Base-by-base conservation (phyloP, 1,140 invertebrate genomes). In the Ruditapes philippinarum region DNA sequence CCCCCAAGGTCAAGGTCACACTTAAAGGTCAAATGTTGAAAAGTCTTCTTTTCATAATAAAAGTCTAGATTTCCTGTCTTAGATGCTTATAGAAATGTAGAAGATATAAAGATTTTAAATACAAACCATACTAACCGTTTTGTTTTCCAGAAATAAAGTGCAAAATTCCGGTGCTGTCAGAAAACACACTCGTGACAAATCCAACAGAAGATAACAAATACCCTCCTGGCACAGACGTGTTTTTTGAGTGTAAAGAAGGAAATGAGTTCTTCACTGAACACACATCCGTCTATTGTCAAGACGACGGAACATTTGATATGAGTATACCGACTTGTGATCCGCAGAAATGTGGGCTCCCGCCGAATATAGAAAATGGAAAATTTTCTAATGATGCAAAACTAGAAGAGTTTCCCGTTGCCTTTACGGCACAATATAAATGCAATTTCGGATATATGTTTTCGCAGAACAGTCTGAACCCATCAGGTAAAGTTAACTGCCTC, bases 291-390 rank as follows among this genome's bases (percentile, higher is more conserved):
- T 45, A 40, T 4, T 95, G 95, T 84, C 92, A 94, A 62, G 54
- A 31, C 1, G 92, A 95, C 89, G 94, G 95, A 4, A 91, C 91
- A 0, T 95, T 93, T 92, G 92, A 93, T 45, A 89, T 73, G 60
- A 94, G 91, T 79, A 86, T 94, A 38, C 95, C 95, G 40, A 91
- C 92, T 5, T 95, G 95, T 90, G 94, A 94, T 70, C 92, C 91
- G 9, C 92, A 94, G 68, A 90, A 68, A 12, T 96, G 96, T 79
- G 78, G 86, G 12, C 19, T 85, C 11, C 94, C 95, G 9, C 92
- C 94, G n/a, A 12, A 22, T 9, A 91, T 96, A 54, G 38, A 76
- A 4, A 70, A 92, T 88, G 94, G 92, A 11, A 45, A 78, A 14
- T 82, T 83, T 25, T 36, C 85, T 12, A 88, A 74, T 40, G n/a